Evolutionary conservation across 2,797 vertebrate genomes (phyloP).

Genomic region (Pelochelys cantorii): DNA sequence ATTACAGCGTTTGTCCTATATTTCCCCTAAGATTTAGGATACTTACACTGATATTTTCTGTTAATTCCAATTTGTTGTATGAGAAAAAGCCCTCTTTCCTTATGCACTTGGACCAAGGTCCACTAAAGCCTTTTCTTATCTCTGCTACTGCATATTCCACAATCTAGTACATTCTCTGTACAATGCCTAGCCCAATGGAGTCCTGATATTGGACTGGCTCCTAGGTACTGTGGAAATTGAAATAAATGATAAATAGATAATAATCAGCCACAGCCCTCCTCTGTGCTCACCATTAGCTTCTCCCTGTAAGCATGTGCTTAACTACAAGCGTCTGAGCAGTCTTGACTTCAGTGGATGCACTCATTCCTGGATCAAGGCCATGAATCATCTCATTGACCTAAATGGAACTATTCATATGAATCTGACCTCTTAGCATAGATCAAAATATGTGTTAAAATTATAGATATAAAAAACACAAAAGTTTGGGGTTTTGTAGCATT

Average conservation of each 20-base stretch:
- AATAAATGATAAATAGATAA: constrained; percentile 16
- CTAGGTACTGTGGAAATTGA: not conserved
- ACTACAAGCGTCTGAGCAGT: not conserved
- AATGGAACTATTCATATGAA: not conserved
- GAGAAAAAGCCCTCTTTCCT: not conserved
- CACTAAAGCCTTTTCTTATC: not conserved
- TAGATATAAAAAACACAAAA: not conserved
- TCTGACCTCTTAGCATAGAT: not conserved
- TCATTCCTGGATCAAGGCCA: not conserved
- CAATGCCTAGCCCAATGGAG: fast-evolving
- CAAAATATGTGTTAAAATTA: not conserved
- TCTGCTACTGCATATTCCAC: not conserved
- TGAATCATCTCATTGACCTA: not conserved
- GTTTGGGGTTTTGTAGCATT: not conserved
- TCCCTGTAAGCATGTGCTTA: not conserved
- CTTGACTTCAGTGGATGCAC: not conserved
- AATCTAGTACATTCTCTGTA: not conserved
- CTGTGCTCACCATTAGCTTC: not conserved
- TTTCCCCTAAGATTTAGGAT: not conserved
- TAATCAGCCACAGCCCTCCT: not conserved
- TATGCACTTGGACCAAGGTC: not conserved
- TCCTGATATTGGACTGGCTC: not conserved
- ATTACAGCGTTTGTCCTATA: not conserved
- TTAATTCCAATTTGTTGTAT: not conserved
- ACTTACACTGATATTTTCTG: not conserved